Percentiles rank a stretch among this genome's conserved stretches.
Evolutionary conservation across 2,888 invertebrate species (phyloP).

Genomic region (Nezara viridula): DNA sequence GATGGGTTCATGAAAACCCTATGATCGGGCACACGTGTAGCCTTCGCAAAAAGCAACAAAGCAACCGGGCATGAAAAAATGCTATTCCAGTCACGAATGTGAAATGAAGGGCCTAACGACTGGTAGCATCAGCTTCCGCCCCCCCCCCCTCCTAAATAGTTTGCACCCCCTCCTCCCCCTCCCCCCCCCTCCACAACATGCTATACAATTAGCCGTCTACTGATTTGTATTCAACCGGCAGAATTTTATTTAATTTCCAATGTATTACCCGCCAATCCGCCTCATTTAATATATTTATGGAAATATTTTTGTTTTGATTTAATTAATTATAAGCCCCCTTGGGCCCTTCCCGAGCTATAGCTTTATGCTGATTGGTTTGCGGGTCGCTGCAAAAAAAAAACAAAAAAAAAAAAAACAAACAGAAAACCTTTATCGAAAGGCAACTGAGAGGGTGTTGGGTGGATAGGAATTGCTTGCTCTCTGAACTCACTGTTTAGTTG

Average conservation of each 20-base stretch:
- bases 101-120: conserved; percentile 40
- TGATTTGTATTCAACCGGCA: neutral
- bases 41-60: neutral
- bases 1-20: conserved; percentile 13
- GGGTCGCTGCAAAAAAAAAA: neutral
- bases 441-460: too few relatives aligned
- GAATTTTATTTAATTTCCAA: conserved; percentile 19
- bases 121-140: neutral
- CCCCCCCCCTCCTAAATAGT: neutral
- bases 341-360: neutral
- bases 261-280: neutral
- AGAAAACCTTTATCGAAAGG: too few relatives aligned
- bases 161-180: neutral
- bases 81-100: conserved; percentile 27
- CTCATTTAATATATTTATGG: neutral
- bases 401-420: too few relatives aligned
- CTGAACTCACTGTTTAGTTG: too few relatives aligned
- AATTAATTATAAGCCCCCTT: neutral
- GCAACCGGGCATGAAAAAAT: neutral
- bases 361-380: neutral
- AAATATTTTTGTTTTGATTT: neutral
- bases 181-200: neutral
- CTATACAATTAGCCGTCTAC: neutral
- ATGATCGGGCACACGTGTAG: neutral
- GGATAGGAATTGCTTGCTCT: too few relatives aligned